Evolutionary conservation across 23 tunicate genomes (phyloP).

Genomic region (Phallusia fumigata): DNA sequence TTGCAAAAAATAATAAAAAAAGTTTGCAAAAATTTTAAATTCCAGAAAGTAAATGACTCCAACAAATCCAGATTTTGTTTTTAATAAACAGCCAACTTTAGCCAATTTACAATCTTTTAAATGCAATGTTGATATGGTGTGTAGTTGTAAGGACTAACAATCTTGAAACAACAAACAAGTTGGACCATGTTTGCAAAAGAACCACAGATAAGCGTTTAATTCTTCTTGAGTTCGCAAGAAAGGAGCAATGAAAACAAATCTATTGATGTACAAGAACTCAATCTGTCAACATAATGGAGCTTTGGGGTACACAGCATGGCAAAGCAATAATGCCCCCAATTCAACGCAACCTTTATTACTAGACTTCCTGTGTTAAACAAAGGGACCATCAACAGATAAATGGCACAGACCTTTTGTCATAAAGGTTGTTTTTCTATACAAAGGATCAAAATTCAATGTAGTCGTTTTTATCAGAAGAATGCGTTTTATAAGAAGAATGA

Average conservation of each 20-base stretch:
- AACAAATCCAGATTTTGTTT: too few species aligned
- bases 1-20: too few species aligned
- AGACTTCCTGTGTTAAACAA: conserved; percentile 6
- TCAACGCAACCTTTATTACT: conserved; percentile 7
- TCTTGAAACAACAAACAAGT: not conserved
- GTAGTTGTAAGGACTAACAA: not conserved
- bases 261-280: not conserved
- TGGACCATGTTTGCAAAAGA: not conserved
- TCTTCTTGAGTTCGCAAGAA: not conserved
- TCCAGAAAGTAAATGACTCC: too few species aligned
- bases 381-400: not conserved
- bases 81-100: too few species aligned
- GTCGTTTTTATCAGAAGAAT: too few species aligned
- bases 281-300: conserved; percentile 12
- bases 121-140: too few species aligned
- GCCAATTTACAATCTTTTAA: too few species aligned
- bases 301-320: not conserved
- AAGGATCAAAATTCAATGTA: too few species aligned
- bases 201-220: not conserved
- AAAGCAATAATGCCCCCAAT: conserved; percentile 10
- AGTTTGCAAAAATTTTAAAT: too few species aligned
- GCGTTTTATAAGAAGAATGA: too few species aligned
- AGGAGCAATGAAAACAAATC: not conserved
- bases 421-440: too few species aligned
- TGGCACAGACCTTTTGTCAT: too few species aligned